Base-by-base conservation (phyloP, 2,797 vertebrate genomes). In the Zalophus californianus region DNA sequence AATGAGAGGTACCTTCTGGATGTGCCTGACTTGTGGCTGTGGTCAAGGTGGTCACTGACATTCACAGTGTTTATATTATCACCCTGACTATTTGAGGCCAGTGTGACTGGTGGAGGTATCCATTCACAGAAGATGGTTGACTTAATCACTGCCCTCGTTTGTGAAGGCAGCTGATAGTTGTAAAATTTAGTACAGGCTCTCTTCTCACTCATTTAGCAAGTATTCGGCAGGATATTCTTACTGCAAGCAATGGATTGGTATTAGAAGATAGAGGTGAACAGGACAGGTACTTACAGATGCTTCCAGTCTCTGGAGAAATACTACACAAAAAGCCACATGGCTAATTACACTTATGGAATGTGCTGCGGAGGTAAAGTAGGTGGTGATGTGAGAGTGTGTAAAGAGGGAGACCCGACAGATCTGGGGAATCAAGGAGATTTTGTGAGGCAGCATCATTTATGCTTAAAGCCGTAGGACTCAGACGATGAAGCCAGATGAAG, bases 21-120 rank as follows among this genome's bases (percentile, higher is more conserved):
- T 35, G 29, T 78, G 20, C 52, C 48, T 92, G 92, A 87, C 73
- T 88, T 88, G 90, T 82, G 54, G 2, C 82, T 58, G 23, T 35
- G 48, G 80, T 84, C 85, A 60, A 89, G 62, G 73, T 60, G 93
- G 60, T 86, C 75, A 27, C 35, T 82, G 73, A n/a, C 86, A 11
- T 52, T 58, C 14, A 0, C 96, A 29, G 10, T 58, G 29, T 94
- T 92, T 90, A 54, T 85, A n/a, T 79, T 72, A 58, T 72, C 3
- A 3, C 52, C 41, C 78, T 97, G 90, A 96, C 73, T 66, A 32
- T 70, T 85, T 90, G 92, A 94, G 96, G 68, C 68, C 86, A 70
- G 0, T n/a, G 77, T 92, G 94, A 95, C 27, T 27, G 56, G 91
- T 58, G 9, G 32, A 41, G 32, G 18, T 62, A n/a, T 66, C 50